These are phyloP conservation scores for Trachurus trachurus DNA, from an alignment of 2,797 vertebrate species.

Conservation along the genomic window DNA sequence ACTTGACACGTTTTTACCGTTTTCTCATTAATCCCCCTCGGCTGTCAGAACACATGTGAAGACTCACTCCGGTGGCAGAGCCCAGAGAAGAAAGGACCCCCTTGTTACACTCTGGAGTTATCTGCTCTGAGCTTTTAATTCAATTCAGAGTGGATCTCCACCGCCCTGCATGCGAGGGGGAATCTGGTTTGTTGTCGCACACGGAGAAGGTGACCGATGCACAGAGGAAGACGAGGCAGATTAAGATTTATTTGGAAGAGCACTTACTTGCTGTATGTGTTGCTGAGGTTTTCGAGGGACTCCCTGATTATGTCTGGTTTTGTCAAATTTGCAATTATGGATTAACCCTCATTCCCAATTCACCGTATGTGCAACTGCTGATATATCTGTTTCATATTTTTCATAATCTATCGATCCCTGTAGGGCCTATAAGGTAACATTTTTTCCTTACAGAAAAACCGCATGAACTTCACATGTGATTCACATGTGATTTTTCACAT, in stretches of 20 bases:
- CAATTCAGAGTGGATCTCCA: not conserved
- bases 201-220: not conserved
- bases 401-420: too few relatives aligned
- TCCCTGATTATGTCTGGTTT: not conserved
- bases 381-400: not conserved
- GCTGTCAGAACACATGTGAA: conserved; percentile 28
- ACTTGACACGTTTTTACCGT: conserved; percentile 35
- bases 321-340: not conserved
- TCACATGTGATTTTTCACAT: too few relatives aligned
- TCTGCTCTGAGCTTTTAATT: conserved; percentile 26
- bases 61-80: not conserved
- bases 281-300: not conserved
- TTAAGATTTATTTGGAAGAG: not conserved
- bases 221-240: not conserved
- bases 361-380: not conserved
- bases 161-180: not conserved
- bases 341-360: not conserved
- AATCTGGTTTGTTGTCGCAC: not conserved
- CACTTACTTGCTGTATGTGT: not conserved
- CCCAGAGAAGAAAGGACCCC: not conserved
- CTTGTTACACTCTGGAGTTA: not conserved
- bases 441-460: too few relatives aligned
- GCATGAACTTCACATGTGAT: too few relatives aligned
- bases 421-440: too few relatives aligned
- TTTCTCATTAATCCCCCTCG: conserved; percentile 42